These are phyloP conservation scores for Fulica atra DNA, from an alignment of 2,113 vertebrate genomes.

Conservation along the genomic window DNA sequence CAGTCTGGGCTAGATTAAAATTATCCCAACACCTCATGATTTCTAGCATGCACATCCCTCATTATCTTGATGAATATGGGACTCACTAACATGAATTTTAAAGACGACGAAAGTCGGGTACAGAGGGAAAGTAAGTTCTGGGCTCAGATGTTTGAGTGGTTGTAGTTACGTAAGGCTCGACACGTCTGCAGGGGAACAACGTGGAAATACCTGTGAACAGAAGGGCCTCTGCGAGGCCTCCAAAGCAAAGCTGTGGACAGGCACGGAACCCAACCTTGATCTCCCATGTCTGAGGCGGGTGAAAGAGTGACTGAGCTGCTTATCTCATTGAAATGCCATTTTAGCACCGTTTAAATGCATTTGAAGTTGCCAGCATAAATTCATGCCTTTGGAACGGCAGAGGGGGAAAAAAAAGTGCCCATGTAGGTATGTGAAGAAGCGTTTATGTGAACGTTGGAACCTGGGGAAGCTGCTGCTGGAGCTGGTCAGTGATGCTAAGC, in stretches of 20 bases:
- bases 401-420: neutral
- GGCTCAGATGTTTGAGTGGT: neutral
- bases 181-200: neutral
- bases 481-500: neutral
- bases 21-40: neutral
- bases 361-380: neutral
- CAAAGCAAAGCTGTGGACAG: neutral
- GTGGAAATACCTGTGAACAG: neutral
- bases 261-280: neutral
- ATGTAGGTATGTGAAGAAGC: neutral
- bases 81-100: neutral
- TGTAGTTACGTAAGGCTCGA: neutral
- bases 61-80: neutral
- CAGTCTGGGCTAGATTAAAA: conserved; percentile 34
- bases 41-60: neutral
- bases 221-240: neutral
- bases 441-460: neutral
- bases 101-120: neutral
- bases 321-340: neutral
- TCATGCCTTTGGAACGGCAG: neutral
- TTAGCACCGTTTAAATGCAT: neutral
- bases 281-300: neutral
- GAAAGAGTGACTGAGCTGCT: neutral
- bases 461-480: neutral
- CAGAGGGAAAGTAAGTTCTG: neutral